Evolutionary conservation across 2,797 vertebrate genomes (phyloP), one percentile per base, ranked within the genome.

Genomic region (Pipistrellus nathusii): DNA sequence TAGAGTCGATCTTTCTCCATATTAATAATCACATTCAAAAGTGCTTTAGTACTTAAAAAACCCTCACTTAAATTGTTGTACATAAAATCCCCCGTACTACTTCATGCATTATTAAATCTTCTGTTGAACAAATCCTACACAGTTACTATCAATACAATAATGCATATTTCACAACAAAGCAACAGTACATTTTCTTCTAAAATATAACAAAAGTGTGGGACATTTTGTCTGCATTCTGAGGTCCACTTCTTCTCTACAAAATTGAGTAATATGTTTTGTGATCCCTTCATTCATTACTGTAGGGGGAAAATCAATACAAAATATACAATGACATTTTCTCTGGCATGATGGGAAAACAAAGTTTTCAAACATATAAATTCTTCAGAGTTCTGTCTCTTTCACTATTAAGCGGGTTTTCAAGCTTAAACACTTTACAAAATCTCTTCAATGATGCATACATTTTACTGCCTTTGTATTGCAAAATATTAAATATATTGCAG

Each of bases 1-100:
- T 0, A 48, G 62, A 93, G 72, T 82, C 32, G 94, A 55, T 92
- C 75, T 82, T 93, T 94, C 30, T 75, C 64, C 32, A 88, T n/a
- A 86, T 53, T 77, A 88, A 85, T 21, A 91, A 75, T 72, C 41
- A 77, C 25, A 90, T 86, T 75, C 55, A 53, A 44, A 94, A 85
- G 55, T 53, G 64, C 84, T 66, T 71, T 73, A 71, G 25, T 55
- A 15, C 46, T 91, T 83, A 62, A 64, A 92, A 86, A 87, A 20
- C 25, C 82, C 85, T 95, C 48, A 27, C 53, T 85, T 91, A 48
- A 72, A 78, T 91, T 88, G 64, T 93, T 91, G 1, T 35, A 25
- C 48, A 83, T 83, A 95, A 95, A 94, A 81, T 59, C 23, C 18
- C 53, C 9, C 46, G n/a, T 66, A 88, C 21, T 85, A 4, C 55